Percentiles rank a stretch among this genome's conserved stretches.
Conservation (phyloP, 1,140 invertebrate genomes). For the Frieseomelitta varia region DNA sequence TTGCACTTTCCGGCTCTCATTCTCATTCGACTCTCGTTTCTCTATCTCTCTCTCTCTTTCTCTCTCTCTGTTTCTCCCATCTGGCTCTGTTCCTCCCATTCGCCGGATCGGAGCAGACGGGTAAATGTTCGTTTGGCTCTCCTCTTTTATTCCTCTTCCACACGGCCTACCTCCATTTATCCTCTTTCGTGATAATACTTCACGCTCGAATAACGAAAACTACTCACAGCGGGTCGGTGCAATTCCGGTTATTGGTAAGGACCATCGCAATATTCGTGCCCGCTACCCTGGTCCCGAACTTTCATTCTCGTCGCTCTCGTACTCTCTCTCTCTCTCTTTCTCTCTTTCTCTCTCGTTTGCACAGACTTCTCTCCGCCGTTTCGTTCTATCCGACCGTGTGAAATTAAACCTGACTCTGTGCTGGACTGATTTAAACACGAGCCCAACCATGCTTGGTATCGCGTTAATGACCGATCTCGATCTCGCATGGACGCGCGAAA, state of each 20-base stretch:
- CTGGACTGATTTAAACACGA: not conserved
- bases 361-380: not conserved
- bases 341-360: not conserved
- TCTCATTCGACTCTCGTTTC: conserved; percentile 71
- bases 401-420: not conserved
- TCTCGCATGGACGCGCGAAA: not conserved
- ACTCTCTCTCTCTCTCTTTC: not conserved
- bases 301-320: conserved; percentile 17
- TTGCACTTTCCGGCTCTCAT: conserved; percentile 71
- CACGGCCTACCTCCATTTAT: conserved; percentile 61
- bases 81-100: conserved; percentile 46
- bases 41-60: conserved; percentile 22
- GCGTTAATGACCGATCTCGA: not conserved
- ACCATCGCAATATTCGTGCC: conserved; percentile 41
- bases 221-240: conserved; percentile 62
- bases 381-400: not conserved
- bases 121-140: conserved; percentile 61
- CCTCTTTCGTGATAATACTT: conserved; percentile 65
- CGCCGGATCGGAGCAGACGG: conserved; percentile 62
- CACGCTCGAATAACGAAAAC: conserved; percentile 64
- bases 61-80: conserved; percentile 60
- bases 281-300: not conserved
- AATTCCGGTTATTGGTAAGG: conserved; percentile 63
- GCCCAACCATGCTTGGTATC: not conserved
- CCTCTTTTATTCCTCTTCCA: conserved; percentile 64